Percentiles rank a stretch among this genome's conserved stretches.
Conservation (phyloP, 2,797 vertebrate genomes). For the Simalia tracyae region DNA sequence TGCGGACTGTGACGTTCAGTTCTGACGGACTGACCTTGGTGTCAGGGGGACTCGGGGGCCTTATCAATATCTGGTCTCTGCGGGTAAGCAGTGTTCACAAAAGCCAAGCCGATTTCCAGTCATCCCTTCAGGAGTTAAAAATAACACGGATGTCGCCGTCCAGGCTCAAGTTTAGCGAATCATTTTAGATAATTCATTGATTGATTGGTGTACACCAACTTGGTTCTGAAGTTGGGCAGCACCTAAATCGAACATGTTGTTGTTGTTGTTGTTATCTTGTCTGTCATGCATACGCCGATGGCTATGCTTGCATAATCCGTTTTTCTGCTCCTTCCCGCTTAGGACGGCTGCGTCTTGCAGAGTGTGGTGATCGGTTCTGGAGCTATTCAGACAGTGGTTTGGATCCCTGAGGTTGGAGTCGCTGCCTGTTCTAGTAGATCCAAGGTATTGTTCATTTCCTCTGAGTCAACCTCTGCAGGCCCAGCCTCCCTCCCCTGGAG, state of each 20-base stretch:
- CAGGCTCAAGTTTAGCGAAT: background rate
- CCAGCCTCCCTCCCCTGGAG: too few species aligned
- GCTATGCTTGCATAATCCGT: rapidly evolving
- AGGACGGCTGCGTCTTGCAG: conserved; percentile 96
- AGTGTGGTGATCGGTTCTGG: conserved; percentile 93
- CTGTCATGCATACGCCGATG: too few species aligned
- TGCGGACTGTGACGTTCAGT: conserved; percentile 89
- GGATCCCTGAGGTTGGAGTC: conserved; percentile 96
- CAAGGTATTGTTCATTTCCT: conserved; percentile 78
- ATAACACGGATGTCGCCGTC: background rate
- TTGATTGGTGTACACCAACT: too few species aligned
- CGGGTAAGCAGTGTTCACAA: conserved; percentile 75
- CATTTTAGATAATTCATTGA: background rate
- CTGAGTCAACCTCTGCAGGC: too few species aligned
- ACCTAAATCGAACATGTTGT: background rate
- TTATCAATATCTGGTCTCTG: conserved; percentile 98
- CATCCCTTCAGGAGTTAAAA: background rate
- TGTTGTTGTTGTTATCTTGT: background rate
- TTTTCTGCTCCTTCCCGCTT: conserved; percentile 43
- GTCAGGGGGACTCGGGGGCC: conserved; percentile 92
- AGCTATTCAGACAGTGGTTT: conserved; percentile 92
- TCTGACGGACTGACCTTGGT: conserved; percentile 89
- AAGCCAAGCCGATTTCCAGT: background rate
- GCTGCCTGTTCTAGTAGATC: conserved; percentile 96
- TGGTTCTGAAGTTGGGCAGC: background rate